Evolutionary conservation across 2,113 vertebrate genomes (phyloP), one percentile per base, ranked within the genome.

Genomic region (Romanogobio albipinnatus): DNA sequence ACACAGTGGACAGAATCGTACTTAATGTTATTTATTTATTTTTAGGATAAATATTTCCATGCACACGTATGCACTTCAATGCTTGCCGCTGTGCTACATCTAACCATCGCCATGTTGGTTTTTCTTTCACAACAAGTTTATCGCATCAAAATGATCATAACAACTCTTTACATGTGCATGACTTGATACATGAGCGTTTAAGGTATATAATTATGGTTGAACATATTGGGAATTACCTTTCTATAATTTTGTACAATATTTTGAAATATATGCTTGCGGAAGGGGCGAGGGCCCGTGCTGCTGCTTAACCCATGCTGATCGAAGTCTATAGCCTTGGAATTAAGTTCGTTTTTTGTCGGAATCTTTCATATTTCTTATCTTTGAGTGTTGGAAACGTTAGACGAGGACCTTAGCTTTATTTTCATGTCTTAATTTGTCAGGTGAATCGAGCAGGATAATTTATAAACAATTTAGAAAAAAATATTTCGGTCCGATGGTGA

Each of bases 21-120:
- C 84, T 70, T 87, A 81, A 87, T 91, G 89, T 86, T 93, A 88
- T 93, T 93, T 92, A 92, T 91, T 90, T 89, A 90, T 84, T 88
- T 90, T 88, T 91, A 80, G 85, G 47, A 91, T 90, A 92, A 93
- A 92, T 95, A 92, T 94, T 94, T 95, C 92, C 94, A 91, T 94
- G 94, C 95, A 94, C 94, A 95, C 95, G 95, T 95, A 95, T 93
- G 95, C 95, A 95, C 87, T 92, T 89, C 92, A 91, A 62, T 86
- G 91, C 92, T 94, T 90, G 91, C 86, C 91, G 90, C 88, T 87
- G 62, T 71, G 76, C 86, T 85, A 87, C 86, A 94, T 89, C 86
- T 64, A 89, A 94, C 64, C 47, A 82, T 95, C 96, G 96, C 97
- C 96, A 97, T 97, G 96, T 97, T 97, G 96, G 88, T 95, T 95